Evolutionary conservation across 2,113 vertebrate genomes (phyloP), one percentile per base, ranked within the genome.

Genomic region (Esox niger): DNA sequence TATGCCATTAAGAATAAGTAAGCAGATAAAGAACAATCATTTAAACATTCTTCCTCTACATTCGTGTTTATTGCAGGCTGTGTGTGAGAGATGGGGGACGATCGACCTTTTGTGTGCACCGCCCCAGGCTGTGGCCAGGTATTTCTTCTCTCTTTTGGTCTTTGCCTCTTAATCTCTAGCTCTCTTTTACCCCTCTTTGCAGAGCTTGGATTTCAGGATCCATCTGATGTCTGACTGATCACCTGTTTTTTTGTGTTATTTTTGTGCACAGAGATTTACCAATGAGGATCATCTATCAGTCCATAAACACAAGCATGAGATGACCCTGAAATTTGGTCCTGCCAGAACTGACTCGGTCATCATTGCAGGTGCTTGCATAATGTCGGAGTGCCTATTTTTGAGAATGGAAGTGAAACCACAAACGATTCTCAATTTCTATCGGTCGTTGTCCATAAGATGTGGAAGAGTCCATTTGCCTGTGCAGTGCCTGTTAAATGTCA

Each of bases 241-340:
- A 0, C 30, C 29, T 6, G 20, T 21, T 10, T 35, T n/a, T 59
- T 35, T 52, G 6, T 67, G n/a, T 73, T 35, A 25, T 67, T 2
- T 63, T 30, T 52, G 35, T 81, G 64, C 91, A 43, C 38, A 98
- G 97, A 93, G 96, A 88, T 99, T 99, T 85, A 99, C 97, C 76
- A 99, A 99, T 76, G 97, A 99, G 91, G 97, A 99, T 87, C 97
- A 99, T 88, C 91, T 99, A 85, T 95, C 97, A 17, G 97, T 99
- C 75, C 97, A 99, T 86, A 98, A 95, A 90, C 97, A 98, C 91
- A 99, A 99, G 82, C 97, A 99, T 79, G 96, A 99, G 92, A 97
- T 99, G 96, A 99, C 96, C 47, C 87, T 99, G 85, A 99, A 98
- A 84, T 98, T 99, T 83, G 97, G 97, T 83, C 96, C 97, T n/a